These are phyloP conservation scores for Chaetophractus vellerosus DNA, from an alignment of 2,797 vertebrate genomes.

Conservation along the genomic window DNA sequence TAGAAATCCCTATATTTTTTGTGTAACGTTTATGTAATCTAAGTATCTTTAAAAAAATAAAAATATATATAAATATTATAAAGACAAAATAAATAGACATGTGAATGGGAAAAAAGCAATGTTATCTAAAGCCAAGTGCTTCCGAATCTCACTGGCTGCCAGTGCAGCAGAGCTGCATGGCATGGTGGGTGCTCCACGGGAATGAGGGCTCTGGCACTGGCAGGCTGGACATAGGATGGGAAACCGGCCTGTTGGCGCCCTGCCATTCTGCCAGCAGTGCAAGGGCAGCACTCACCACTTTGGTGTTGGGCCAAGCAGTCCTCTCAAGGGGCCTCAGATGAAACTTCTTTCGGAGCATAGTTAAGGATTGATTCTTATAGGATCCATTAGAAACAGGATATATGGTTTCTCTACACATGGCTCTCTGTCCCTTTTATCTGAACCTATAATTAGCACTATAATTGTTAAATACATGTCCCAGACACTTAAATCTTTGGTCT, in stretches of 20 bases:
- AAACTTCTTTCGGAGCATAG: slow-evolving; percentile 4
- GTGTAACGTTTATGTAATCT: too few relatives aligned
- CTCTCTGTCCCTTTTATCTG: too few relatives aligned
- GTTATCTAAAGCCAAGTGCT: slow-evolving; percentile 3
- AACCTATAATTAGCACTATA: too few relatives aligned
- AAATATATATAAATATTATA: too few relatives aligned
- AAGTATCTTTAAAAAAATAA: too few relatives aligned
- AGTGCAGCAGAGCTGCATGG: background rate
- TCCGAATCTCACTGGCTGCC: background rate
- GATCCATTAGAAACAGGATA: background rate
- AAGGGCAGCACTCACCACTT: background rate
- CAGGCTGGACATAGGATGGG: background rate
- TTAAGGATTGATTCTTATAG: background rate
- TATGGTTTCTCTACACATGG: too few relatives aligned
- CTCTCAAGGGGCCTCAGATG: background rate
- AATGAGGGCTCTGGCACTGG: background rate
- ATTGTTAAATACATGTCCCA: too few relatives aligned
- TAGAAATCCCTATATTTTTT: too few relatives aligned
- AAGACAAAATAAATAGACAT: too few relatives aligned
- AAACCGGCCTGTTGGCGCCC: too few relatives aligned
- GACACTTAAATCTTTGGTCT: too few relatives aligned
- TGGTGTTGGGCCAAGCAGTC: background rate
- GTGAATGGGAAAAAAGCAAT: background rate
- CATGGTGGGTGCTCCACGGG: background rate
- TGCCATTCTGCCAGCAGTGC: background rate